These are phyloP conservation scores for Eupithecia inturbata DNA, from an alignment of 2,888 invertebrate genomes.

Conservation along the genomic window DNA sequence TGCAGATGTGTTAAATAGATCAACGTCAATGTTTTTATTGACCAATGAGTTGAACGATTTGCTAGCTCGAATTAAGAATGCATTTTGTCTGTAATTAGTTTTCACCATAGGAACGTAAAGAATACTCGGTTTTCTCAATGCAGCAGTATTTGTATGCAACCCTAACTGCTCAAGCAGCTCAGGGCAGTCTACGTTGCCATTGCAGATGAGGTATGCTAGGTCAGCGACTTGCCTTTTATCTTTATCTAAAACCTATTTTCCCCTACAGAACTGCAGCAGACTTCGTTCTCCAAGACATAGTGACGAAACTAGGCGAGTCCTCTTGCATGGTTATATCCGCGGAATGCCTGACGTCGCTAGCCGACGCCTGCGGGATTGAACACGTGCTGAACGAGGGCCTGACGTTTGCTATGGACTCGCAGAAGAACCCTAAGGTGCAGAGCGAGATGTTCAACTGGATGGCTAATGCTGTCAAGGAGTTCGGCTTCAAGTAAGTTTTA, in stretches of 20 bases:
- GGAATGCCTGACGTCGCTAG: conserved; percentile 89
- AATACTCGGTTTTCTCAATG: no score
- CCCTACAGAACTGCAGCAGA: conserved; percentile 87
- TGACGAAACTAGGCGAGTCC: conserved; percentile 93
- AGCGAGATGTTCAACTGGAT: conserved; percentile 94
- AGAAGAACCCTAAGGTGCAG: conserved; percentile 96
- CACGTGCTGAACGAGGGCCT: conserved; percentile 89
- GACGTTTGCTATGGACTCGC: conserved; percentile 89
- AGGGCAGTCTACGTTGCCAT: no score
- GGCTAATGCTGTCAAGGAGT: conserved; percentile 90
- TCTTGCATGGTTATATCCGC: conserved; percentile 89
- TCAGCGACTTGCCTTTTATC: no score
- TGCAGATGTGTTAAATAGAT: no score
- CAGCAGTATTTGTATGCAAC: no score
- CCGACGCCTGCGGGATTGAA: conserved; percentile 91
- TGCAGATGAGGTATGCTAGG: no score
- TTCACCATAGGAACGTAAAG: no score
- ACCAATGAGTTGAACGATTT: no score
- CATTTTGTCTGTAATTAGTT: no score
- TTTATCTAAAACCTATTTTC: neutral
- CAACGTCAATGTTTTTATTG: no score
- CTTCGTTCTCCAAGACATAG: conserved; percentile 90
- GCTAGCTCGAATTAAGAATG: no score
- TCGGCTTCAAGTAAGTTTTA: conserved; percentile 91
- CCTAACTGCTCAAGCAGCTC: no score